A percentile compares a stretch with the other conserved stretches of the same genome.
Evolutionary conservation across 2,888 invertebrate genomes (phyloP).

Genomic region (Chelonus formosanus): DNA sequence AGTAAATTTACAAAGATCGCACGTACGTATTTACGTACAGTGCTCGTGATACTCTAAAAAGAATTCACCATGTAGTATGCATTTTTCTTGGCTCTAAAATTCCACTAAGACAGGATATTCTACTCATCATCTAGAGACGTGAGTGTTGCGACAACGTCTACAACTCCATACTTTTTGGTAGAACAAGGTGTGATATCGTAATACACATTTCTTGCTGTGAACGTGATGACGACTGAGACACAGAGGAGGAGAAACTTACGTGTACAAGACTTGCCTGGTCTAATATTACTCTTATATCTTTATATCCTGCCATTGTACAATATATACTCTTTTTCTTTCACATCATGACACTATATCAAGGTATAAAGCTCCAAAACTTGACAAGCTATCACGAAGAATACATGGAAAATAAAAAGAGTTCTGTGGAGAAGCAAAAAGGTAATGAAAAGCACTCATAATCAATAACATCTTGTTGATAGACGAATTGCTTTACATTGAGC

Average conservation of each 20-base stretch:
- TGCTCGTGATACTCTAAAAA: neutral
- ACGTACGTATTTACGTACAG: neutral
- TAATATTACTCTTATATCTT: too few species aligned
- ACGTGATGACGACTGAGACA: constrained; percentile 33
- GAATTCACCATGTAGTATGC: neutral
- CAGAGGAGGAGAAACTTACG: constrained; percentile 8
- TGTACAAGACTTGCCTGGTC: neutral
- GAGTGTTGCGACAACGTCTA: constrained; percentile 46
- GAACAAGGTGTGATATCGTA: constrained; percentile 37
- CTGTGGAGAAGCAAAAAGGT: too few species aligned
- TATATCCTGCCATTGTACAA: too few species aligned
- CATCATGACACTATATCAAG: too few species aligned
- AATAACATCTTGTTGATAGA: too few species aligned
- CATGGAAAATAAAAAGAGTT: too few species aligned
- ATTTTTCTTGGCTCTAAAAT: constrained; percentile 18
- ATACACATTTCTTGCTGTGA: constrained; percentile 38
- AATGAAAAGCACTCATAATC: too few species aligned
- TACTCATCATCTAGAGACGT: constrained; percentile 33
- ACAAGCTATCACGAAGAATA: too few species aligned
- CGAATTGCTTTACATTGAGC: too few species aligned
- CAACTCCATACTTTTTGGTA: constrained; percentile 42
- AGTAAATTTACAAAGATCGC: neutral
- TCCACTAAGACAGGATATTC: constrained; percentile 12
- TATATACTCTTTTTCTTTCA: too few species aligned
- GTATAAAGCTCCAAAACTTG: too few species aligned